Conservation (phyloP, 2,797 vertebrate genomes). For the Peromyscus eremicus region DNA sequence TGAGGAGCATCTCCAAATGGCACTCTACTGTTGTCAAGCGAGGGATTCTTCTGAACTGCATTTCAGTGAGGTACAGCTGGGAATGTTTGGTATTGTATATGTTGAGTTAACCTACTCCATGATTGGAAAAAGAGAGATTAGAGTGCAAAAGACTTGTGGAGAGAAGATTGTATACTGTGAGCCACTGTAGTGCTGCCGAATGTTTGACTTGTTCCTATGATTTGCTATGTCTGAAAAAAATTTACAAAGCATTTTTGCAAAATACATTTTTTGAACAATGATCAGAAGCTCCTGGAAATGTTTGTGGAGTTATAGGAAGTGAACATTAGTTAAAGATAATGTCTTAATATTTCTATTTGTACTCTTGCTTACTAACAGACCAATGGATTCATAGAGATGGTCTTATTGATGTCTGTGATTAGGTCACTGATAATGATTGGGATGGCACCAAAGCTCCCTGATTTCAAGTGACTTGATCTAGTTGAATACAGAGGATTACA, state of each 20-base stretch:
- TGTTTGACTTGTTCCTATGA: background rate
- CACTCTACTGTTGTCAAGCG: background rate
- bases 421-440: background rate
- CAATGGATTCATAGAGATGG: background rate
- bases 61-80: conserved; percentile 24
- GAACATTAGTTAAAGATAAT: background rate
- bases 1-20: background rate
- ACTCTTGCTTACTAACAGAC: background rate
- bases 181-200: background rate
- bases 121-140: background rate
- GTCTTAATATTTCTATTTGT: background rate
- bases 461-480: conserved; percentile 18
- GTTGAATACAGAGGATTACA: background rate
- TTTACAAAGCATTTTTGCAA: background rate
- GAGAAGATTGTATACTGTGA: background rate
- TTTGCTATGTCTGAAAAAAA: background rate
- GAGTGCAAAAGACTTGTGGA: background rate
- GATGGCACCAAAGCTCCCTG: background rate
- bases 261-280: background rate
- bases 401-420: background rate
- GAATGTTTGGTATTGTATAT: background rate
- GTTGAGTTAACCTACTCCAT: background rate
- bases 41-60: background rate
- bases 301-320: background rate
- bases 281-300: conserved; percentile 1